A percentile compares a stretch with the other conserved stretches of the same genome.
phyloP scores from a whole-genome alignment of 2,113 vertebrate genomes.

The Elachura formosa region DNA sequence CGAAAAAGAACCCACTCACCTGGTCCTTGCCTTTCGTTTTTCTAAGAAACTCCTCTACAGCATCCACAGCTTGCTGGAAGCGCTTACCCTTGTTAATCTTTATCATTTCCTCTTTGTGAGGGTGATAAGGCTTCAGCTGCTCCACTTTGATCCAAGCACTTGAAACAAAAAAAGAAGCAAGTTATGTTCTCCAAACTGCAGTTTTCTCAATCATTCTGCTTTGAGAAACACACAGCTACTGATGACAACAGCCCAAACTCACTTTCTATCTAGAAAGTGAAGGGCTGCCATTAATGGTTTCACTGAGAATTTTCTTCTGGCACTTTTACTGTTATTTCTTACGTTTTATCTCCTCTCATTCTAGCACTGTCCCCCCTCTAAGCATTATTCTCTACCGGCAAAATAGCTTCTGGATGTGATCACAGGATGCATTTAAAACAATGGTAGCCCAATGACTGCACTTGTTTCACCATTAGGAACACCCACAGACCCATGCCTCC shows the following conservation, averaged over 20 bases:
- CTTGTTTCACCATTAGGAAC: neutral
- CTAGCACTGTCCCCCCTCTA: neutral
- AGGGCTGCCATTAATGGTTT: neutral
- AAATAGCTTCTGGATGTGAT: neutral
- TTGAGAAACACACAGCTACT: neutral
- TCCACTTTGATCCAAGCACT: slow-evolving; percentile 99
- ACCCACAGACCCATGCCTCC: neutral
- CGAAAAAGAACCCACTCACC: slow-evolving; percentile 66
- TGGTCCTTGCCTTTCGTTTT: slow-evolving; percentile 93
- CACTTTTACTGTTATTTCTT: neutral
- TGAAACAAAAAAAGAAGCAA: neutral
- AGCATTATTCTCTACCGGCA: neutral
- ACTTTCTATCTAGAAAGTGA: neutral
- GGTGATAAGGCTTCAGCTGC: slow-evolving; percentile 95
- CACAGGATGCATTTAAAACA: neutral
- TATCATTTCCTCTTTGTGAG: slow-evolving; percentile 98
- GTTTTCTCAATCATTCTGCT: neutral
- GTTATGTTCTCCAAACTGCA: neutral
- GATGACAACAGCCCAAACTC: neutral
- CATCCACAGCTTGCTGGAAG: slow-evolving; percentile 96
- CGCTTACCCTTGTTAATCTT: slow-evolving; percentile 98
- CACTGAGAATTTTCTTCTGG: neutral
- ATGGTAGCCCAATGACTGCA: neutral
- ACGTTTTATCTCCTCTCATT: neutral
- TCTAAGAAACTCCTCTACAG: slow-evolving; percentile 95